A percentile compares a stretch with the other conserved stretches of the same genome.
Evolutionary conservation across 2,797 vertebrate genomes (phyloP).

Genomic region (Astyanax mexicanus): DNA sequence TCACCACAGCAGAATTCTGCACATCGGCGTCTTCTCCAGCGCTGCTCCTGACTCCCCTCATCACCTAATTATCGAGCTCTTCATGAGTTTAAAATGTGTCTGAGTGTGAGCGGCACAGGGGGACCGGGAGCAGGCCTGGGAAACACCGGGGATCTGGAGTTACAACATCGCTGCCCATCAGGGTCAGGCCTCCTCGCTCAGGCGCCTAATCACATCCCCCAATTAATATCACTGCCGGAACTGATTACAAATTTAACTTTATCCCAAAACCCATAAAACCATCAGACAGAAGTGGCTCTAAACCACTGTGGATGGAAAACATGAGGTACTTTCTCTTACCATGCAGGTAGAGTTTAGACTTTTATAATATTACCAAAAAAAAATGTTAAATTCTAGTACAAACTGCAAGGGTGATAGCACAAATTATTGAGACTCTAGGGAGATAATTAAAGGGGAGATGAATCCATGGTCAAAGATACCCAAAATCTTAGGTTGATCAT

Average conservation of each 20-base stretch:
- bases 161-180: neutral
- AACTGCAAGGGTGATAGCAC: too few species aligned
- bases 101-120: neutral
- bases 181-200: neutral
- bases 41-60: constrained; percentile 1
- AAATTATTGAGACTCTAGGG: too few species aligned
- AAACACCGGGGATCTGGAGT: neutral
- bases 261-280: too few species aligned
- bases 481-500: too few species aligned
- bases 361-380: too few species aligned
- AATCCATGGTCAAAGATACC: too few species aligned
- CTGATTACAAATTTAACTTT: neutral
- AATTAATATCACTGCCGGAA: neutral
- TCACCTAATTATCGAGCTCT: constrained; percentile 10
- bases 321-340: too few species aligned
- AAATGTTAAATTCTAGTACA: too few species aligned
- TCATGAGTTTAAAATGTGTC: constrained; percentile 2
- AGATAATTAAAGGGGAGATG: too few species aligned
- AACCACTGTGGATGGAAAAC: too few species aligned
- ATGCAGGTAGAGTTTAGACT: too few species aligned
- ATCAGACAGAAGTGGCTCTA: too few species aligned
- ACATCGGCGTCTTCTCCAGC: neutral
- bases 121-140: neutral
- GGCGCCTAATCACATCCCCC: neutral
- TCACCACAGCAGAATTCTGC: constrained; percentile 1